These are phyloP conservation scores for Byasa hedistus DNA, from an alignment of 2,888 invertebrate genomes.

Conservation along the genomic window DNA sequence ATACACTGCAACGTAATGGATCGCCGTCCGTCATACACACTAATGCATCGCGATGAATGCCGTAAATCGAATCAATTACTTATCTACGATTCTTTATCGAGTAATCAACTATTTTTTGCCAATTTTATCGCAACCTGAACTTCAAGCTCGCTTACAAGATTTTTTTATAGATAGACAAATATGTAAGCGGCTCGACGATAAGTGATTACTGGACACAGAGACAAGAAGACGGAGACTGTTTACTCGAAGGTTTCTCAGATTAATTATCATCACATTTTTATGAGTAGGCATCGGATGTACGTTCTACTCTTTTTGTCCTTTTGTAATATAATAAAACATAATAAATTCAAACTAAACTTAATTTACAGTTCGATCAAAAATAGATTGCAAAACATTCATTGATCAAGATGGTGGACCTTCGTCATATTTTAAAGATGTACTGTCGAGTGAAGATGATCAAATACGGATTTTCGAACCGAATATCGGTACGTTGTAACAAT, in stretches of 20 bases:
- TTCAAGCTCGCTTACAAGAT: not conserved
- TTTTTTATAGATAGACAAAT: too few species aligned
- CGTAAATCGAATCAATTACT: constrained; percentile 22
- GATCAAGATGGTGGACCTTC: constrained; percentile 17
- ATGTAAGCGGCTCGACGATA: too few species aligned
- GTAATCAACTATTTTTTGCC: constrained; percentile 4
- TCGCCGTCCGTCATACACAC: constrained; percentile 18
- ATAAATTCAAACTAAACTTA: constrained; percentile 4
- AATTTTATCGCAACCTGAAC: constrained; percentile 9
- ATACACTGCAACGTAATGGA: constrained; percentile 17
- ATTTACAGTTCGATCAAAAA: constrained; percentile 25
- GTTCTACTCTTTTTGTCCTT: too few species aligned
- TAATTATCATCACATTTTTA: too few species aligned
- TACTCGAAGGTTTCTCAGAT: too few species aligned
- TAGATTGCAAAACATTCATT: constrained; percentile 24
- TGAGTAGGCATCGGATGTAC: too few species aligned
- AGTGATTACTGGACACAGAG: too few species aligned
- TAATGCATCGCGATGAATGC: constrained; percentile 14
- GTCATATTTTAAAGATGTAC: constrained; percentile 10
- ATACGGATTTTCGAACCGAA: constrained; percentile 18
- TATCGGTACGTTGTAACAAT: constrained; percentile 18
- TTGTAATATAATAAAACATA: not conserved
- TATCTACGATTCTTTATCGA: constrained; percentile 9
- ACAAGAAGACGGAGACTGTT: too few species aligned
- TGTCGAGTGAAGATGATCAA: constrained; percentile 12